Conservation (phyloP, 2,888 invertebrate species). For the Galeruca laticollis region DNA sequence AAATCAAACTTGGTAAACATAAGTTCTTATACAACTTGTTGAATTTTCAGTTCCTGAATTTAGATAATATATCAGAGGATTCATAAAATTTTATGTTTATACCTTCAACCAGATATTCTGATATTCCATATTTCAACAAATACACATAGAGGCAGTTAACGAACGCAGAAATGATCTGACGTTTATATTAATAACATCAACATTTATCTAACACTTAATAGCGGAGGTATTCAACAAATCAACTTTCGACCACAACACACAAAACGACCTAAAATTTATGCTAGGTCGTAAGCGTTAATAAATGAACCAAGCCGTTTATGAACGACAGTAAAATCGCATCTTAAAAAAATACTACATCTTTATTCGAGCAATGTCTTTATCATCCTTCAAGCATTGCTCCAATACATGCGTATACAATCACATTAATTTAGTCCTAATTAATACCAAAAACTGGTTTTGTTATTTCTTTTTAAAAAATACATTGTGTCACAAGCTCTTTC, state of each 20-base stretch:
- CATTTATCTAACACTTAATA: not conserved
- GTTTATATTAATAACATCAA: not conserved
- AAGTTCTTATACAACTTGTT: no score
- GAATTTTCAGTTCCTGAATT: no score
- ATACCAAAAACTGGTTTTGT: slow-evolving; percentile 17
- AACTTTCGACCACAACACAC: slow-evolving; percentile 3
- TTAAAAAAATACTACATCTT: slow-evolving; percentile 12
- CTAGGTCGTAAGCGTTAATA: not conserved
- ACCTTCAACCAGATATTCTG: no score
- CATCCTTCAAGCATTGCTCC: slow-evolving; percentile 15
- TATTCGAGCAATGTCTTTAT: slow-evolving; percentile 24
- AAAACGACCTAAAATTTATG: not conserved
- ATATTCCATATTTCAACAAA: no score
- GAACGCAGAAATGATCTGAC: not conserved
- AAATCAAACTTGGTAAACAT: no score
- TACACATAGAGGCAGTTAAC: no score
- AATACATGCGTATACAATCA: slow-evolving; percentile 36
- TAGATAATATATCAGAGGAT: no score
- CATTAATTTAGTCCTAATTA: slow-evolving; percentile 22
- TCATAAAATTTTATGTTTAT: no score
- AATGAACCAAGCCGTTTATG: slow-evolving; percentile 16
- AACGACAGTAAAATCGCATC: not conserved
- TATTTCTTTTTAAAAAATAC: slow-evolving; percentile 42
- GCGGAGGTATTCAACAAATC: not conserved
- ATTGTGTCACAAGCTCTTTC: slow-evolving; percentile 50